Evolutionary conservation across 1,140 invertebrate species (phyloP).

Genomic region (Drosophila malerkotliana): DNA sequence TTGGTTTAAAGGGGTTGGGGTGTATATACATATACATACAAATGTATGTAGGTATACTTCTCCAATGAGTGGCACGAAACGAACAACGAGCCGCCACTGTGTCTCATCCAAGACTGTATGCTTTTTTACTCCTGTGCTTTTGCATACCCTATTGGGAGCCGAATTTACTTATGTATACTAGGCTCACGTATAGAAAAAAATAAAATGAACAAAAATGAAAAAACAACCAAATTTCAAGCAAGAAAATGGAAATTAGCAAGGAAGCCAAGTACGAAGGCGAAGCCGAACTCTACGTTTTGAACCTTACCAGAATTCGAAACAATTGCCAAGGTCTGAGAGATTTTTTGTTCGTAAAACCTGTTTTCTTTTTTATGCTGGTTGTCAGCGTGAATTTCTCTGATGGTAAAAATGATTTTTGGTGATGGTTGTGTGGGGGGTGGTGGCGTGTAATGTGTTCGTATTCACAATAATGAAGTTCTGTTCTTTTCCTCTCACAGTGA

Average conservation of each 20-base stretch:
- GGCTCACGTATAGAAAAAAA: background rate
- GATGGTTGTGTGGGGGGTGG: no score
- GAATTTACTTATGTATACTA: slow-evolving; percentile 22
- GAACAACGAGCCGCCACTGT: slow-evolving; percentile 40
- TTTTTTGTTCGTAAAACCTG: slow-evolving; percentile 20
- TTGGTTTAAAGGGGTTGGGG: slow-evolving; percentile 9
- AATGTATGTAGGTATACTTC: slow-evolving; percentile 11
- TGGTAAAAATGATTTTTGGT: slow-evolving; percentile 19
- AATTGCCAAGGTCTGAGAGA: background rate
- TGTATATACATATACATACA: background rate
- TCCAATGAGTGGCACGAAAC: slow-evolving; percentile 16
- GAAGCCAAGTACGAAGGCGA: slow-evolving; percentile 17
- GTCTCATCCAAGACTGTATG: slow-evolving; percentile 33
- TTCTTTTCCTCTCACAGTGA: background rate
- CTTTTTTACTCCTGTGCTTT: slow-evolving; percentile 7
- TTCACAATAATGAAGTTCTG: slow-evolving; percentile 8
- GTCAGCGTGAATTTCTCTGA: slow-evolving; percentile 20
- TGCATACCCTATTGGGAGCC: slow-evolving; percentile 6
- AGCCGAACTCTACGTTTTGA: background rate
- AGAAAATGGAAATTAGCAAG: slow-evolving; percentile 29
- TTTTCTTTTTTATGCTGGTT: slow-evolving; percentile 17
- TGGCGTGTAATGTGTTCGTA: background rate
- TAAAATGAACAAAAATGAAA: background rate
- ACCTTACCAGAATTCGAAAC: background rate
- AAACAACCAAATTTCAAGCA: slow-evolving; percentile 4